These are phyloP conservation scores for Ageneiosus marmoratus DNA, from an alignment of 2,113 vertebrate species.

Conservation along the genomic window DNA sequence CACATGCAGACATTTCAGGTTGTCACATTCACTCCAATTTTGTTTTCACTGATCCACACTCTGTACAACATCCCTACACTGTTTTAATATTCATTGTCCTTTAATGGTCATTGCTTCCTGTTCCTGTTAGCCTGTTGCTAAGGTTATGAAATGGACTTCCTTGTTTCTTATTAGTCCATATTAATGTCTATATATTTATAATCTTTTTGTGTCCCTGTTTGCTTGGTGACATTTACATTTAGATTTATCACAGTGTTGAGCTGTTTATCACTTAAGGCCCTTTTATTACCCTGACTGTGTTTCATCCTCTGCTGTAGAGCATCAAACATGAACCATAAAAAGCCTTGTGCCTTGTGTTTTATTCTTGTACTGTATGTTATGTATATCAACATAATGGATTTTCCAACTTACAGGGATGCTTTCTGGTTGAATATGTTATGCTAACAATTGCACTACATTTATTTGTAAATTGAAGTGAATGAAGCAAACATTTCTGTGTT, in stretches of 20 bases:
- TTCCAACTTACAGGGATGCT: background rate
- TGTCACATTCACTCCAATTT: background rate
- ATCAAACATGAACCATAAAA: background rate
- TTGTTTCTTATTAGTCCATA: background rate
- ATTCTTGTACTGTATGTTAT: background rate
- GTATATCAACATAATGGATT: background rate
- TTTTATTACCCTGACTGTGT: background rate
- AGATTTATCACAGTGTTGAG: background rate
- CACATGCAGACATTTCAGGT: background rate
- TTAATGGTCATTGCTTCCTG: conserved; percentile 4
- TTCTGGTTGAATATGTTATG: background rate
- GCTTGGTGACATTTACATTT: background rate
- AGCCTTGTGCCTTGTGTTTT: background rate
- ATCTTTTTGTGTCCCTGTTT: background rate
- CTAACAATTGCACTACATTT: background rate
- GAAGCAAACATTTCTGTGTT: background rate
- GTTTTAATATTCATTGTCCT: background rate
- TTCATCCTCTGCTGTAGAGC: background rate
- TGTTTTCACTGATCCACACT: background rate
- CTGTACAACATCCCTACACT: background rate
- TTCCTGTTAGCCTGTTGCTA: background rate
- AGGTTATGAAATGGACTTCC: background rate
- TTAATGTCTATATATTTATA: background rate
- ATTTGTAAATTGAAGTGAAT: background rate
- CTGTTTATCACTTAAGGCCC: background rate